Percentiles rank a stretch among this genome's conserved stretches.
phyloP scores from a whole-genome alignment of 2,797 vertebrate species.

The Sternotherus odoratus region DNA sequence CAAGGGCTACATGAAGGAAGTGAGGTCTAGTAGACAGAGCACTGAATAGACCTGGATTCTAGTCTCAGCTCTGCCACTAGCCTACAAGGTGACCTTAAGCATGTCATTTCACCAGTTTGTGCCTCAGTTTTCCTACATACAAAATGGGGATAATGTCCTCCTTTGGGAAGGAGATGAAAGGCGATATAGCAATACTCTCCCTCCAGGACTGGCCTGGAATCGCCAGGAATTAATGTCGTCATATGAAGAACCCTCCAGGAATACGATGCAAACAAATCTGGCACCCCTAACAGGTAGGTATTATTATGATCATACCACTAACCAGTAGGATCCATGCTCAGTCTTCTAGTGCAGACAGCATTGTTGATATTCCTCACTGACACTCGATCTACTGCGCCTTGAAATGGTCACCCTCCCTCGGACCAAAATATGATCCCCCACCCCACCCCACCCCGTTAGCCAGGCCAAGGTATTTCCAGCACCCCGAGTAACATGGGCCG shows the following conservation, averaged over 20 bases:
- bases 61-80: not conserved
- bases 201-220: too few relatives aligned
- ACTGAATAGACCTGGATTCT: not conserved
- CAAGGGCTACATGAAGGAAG: not conserved
- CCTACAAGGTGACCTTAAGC: accelerated
- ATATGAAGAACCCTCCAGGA: too few relatives aligned
- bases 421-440: not conserved
- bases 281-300: too few relatives aligned
- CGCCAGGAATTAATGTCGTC: too few relatives aligned
- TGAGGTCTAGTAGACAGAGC: accelerated
- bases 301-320: too few relatives aligned
- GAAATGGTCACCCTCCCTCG: not conserved
- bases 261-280: too few relatives aligned
- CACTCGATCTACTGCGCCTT: not conserved
- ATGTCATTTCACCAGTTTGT: not conserved
- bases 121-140: accelerated
- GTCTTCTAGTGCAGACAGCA: too few relatives aligned
- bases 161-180: not conserved
- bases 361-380: not conserved
- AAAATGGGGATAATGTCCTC: not conserved
- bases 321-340: too few relatives aligned
- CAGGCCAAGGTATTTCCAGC: accelerated
- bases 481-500: not conserved
- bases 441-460: not conserved
- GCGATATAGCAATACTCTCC: accelerated